Conservation (phyloP, 2,797 vertebrate genomes). For the Lophius americanus region DNA sequence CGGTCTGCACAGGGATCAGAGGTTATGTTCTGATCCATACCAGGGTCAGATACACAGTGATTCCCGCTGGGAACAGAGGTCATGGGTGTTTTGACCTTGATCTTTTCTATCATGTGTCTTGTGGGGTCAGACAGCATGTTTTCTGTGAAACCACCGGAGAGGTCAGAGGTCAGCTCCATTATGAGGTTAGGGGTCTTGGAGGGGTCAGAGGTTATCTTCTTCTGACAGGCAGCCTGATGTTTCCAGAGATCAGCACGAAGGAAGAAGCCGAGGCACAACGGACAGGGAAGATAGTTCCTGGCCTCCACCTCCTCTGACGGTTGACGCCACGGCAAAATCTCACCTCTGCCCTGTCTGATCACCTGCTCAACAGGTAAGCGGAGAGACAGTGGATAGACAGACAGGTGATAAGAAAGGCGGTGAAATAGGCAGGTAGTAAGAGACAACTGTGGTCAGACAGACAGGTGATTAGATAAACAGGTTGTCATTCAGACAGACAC, state of each 20-base stretch:
- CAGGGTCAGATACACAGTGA: neutral
- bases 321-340: constrained; percentile 65
- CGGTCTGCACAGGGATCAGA: neutral
- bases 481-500: neutral
- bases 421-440: neutral
- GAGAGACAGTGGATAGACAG: neutral
- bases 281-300: constrained; percentile 65
- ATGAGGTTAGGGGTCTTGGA: too few relatives aligned
- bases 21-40: neutral
- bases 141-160: neutral
- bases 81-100: neutral
- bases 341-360: constrained; percentile 56
- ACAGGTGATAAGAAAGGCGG: too few relatives aligned
- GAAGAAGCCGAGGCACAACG: constrained; percentile 66
- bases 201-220: constrained; percentile 48
- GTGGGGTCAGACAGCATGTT: neutral
- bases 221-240: constrained; percentile 61
- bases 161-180: neutral
- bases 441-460: constrained; percentile 10
- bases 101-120: neutral
- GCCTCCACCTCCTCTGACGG: constrained; percentile 63
- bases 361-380: constrained; percentile 42
- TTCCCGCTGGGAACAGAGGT: neutral
- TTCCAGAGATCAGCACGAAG: constrained; percentile 68
- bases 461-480: too few relatives aligned